Conservation (phyloP, 2,113 vertebrate genomes). For the Pantherophis guttatus region DNA sequence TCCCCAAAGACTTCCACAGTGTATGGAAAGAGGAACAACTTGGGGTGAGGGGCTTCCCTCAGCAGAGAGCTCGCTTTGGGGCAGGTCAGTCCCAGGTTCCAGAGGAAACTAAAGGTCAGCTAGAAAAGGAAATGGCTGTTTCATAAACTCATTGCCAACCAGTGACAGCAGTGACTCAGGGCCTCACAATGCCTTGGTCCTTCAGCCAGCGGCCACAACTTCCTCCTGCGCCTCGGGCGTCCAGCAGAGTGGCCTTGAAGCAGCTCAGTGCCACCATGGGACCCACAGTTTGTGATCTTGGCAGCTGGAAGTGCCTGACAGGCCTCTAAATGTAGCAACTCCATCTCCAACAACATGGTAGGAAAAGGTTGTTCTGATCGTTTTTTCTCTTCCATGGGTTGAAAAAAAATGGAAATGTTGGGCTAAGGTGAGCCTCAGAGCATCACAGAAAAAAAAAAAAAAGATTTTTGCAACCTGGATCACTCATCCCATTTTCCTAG, state of each 20-base stretch:
- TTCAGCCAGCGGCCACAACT: conserved; percentile 76
- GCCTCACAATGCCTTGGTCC: conserved; percentile 59
- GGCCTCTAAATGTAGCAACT: background rate
- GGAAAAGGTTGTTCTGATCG: background rate
- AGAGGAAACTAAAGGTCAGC: conserved; percentile 75
- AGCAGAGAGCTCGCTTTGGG: conserved; percentile 50
- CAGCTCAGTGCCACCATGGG: conserved; percentile 43
- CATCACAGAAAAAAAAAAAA: no score
- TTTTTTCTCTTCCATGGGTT: background rate
- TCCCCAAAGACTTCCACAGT: background rate
- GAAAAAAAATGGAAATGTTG: background rate
- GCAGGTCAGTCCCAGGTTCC: conserved; percentile 68
- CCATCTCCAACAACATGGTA: background rate
- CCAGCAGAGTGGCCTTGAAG: conserved; percentile 68
- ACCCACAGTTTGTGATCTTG: conserved; percentile 59
- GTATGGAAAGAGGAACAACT: background rate
- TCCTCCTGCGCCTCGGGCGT: conserved; percentile 65
- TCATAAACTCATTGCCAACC: conserved; percentile 61
- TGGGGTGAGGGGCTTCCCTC: conserved; percentile 8
- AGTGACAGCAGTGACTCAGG: conserved; percentile 71
- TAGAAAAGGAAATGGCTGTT: conserved; percentile 77
- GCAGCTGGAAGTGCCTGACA: background rate
- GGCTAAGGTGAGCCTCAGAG: background rate
- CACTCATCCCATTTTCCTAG: background rate
- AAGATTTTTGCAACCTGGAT: background rate